Base-by-base conservation (phyloP, 2,888 invertebrate genomes). In the Selenia dentaria region DNA sequence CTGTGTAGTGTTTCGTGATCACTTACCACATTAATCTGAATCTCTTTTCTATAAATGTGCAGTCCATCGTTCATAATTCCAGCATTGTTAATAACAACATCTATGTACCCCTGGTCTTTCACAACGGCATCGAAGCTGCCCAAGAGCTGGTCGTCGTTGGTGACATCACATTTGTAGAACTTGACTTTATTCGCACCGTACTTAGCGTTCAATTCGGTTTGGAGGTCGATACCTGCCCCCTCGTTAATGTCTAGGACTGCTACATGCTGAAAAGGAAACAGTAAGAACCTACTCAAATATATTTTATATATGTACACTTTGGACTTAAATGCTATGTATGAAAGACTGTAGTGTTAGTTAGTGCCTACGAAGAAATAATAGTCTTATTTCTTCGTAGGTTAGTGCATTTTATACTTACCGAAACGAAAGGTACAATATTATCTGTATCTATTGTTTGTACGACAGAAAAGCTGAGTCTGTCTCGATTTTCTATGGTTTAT, bases 21-120 rank as follows among this genome's bases (percentile, higher is more conserved):
- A 69, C 77, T 68, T 58, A 80, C 82, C 35, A 77, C 51, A 61
- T 82, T 82, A 4, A 80, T 49, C 18, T 61, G 65, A 36, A 79
- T 74, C 36, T 62, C 62, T 41, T 71, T 76, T 44, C 62, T 71
- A 28, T 74, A 79, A 6, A 51, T 26, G 0, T 65, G 49, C 8
- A 57, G 42, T 2, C 58, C 54, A 13, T 79, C 79, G 27, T 76
- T 77, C 69, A 76, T 70, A 4, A 81, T 67, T 0, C 70, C 75
- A 29, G 75, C 76, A 20, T 74, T 75, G 34, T 81, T 80, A 3
- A 71, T 44, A 2, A 81, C 70, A 1, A 70, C 57, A 28, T 80
- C 79, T 2, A 79, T 57, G 12, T 64, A 62, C 0, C 70, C 72
- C 12, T 72, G 57, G 6, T 72, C 63, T 4, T 63, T 51, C 2